Evolutionary conservation across 1,140 invertebrate genomes (phyloP).

Genomic region (Patella vulgata): DNA sequence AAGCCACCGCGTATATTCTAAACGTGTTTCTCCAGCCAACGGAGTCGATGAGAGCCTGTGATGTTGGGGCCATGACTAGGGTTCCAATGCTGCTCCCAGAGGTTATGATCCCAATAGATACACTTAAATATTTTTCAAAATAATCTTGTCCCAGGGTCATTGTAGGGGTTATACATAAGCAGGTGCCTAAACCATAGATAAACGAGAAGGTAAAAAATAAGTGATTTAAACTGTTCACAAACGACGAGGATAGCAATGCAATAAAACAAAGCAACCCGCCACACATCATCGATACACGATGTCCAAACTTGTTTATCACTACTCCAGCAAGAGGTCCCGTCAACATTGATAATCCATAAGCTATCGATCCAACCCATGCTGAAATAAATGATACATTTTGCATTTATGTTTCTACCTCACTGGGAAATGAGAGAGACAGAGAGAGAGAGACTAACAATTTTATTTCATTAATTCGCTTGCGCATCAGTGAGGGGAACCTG

Average conservation of each 20-base stretch:
- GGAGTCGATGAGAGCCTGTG: conserved; percentile 43
- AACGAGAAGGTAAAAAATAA: conserved; percentile 49
- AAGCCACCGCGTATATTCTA: conserved; percentile 38
- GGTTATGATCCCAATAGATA: conserved; percentile 49
- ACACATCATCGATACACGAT: conserved; percentile 37
- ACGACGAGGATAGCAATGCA: conserved; percentile 43
- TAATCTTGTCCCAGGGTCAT: conserved; percentile 51
- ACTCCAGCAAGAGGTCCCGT: conserved; percentile 45
- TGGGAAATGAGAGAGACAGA: too few species aligned
- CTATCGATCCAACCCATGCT: conserved; percentile 55
- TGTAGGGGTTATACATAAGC: conserved; percentile 47
- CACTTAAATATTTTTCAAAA: conserved; percentile 50
- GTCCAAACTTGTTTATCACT: conserved; percentile 39
- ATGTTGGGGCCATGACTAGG: conserved; percentile 47
- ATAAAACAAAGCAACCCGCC: conserved; percentile 45
- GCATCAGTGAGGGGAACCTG: too few species aligned
- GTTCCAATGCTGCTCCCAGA: conserved; percentile 55
- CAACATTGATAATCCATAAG: conserved; percentile 52
- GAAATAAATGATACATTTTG: conserved; percentile 20
- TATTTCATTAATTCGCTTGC: too few species aligned
- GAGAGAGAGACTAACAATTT: background rate
- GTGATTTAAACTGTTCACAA: conserved; percentile 28
- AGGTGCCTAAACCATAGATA: conserved; percentile 48
- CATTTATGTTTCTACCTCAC: too few species aligned
- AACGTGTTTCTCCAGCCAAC: conserved; percentile 48